Base-by-base conservation (phyloP, 2,113 vertebrate genomes). In the Limnothrissa miodon region DNA sequence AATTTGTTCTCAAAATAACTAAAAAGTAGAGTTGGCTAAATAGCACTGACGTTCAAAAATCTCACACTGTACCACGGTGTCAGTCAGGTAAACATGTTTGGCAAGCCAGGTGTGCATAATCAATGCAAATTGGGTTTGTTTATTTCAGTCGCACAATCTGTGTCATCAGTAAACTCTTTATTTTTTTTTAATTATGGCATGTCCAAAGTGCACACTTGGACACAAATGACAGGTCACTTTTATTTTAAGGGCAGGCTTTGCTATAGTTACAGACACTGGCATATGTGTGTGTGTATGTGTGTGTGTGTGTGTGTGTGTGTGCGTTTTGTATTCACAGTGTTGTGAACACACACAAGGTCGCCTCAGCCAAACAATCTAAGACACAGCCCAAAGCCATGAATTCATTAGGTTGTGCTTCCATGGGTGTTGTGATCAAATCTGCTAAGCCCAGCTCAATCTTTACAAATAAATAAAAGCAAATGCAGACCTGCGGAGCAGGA, bases 361-460 rank as follows among this genome's bases (percentile, higher is more conserved):
- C 66, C 29, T 5, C 66, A 36, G 66, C 29, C 66, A 74, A 33
- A 74, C 15, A 36, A 74, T 74, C 29, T 36, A 36, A 36, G 11
- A 36, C 4, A 25, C 8, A 74, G 29, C 29, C 29, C 25, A 33
- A 74, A 74, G 66, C 66, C 33, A 36, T 74, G 66, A 74, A 74
- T 74, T 39, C 33, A 70, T 70, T 33, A 70, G 36, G 62, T 15
- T 29, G 33, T 74, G 66, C 36, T 74, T 36, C 66, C 66, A 36
- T 74, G 66, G 66, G 29, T 17, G 33, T 74, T 74, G 66, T 33
- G 66, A 74, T 62, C 59, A 62, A 62, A 62, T 74, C 66, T 74
- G 66, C 66, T 74, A 36, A 74, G 29, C 29, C 66, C 33, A 74
- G 66, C 66, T 74, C 66, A 74, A 74, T 74, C 66, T 74, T 74